These are phyloP conservation scores for Morpho achilles DNA, from an alignment of 2,888 invertebrate species.

Conservation along the genomic window DNA sequence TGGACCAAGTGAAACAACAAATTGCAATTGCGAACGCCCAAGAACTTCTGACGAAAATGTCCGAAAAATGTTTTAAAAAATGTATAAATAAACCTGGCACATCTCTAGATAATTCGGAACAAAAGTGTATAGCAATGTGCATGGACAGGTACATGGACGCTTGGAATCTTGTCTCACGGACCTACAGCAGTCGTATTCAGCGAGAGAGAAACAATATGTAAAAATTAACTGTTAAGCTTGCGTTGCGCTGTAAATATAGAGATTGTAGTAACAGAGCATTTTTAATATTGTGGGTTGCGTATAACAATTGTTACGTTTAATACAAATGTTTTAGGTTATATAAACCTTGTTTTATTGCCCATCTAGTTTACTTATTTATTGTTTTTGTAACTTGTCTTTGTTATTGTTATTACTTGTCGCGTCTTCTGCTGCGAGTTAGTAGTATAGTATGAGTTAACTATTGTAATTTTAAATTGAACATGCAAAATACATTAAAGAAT, in stretches of 20 bases:
- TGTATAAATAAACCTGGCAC: slow-evolving; percentile 95
- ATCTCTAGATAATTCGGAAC: slow-evolving; percentile 92
- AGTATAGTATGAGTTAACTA: too few relatives aligned
- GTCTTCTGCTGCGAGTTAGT: too few relatives aligned
- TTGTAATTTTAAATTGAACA: too few relatives aligned
- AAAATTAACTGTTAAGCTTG: slow-evolving; percentile 40
- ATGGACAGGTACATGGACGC: slow-evolving; percentile 99
- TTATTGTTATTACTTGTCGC: too few relatives aligned
- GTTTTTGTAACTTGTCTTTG: background rate
- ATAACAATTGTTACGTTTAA: slow-evolving; percentile 48
- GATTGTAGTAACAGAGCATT: slow-evolving; percentile 57
- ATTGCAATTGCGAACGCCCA: slow-evolving; percentile 96
- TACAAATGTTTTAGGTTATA: slow-evolving; percentile 47
- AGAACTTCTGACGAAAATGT: slow-evolving; percentile 96
- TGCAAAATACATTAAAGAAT: too few relatives aligned
- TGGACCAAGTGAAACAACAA: slow-evolving; percentile 97
- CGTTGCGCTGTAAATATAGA: slow-evolving; percentile 67
- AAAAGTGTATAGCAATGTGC: slow-evolving; percentile 98
- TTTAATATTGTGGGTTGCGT: slow-evolving; percentile 51
- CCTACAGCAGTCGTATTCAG: slow-evolving; percentile 92
- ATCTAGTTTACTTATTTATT: background rate
- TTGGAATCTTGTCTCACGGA: slow-evolving; percentile 94
- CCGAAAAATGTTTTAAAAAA: slow-evolving; percentile 97
- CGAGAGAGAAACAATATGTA: slow-evolving; percentile 85
- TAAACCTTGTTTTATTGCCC: slow-evolving; percentile 25